Evolutionary conservation across 1,140 invertebrate species (phyloP).

Genomic region (Doryteuthis pealeii): DNA sequence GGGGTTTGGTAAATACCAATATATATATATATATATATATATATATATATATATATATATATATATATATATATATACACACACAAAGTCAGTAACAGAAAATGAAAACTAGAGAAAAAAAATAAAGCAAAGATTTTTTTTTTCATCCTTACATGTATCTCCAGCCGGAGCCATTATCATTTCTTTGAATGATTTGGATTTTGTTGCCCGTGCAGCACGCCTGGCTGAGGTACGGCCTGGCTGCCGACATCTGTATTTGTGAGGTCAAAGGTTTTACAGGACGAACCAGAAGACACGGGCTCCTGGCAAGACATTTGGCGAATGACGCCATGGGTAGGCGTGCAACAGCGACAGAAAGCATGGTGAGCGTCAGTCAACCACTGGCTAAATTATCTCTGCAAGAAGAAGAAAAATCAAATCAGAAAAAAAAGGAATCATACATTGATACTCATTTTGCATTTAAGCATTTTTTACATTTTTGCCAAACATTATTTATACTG

Average conservation of each 20-base stretch:
- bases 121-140: constrained; percentile 14
- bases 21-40: no score
- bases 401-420: no score
- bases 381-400: no score
- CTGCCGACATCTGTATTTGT: not conserved
- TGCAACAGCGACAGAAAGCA: not conserved
- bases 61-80: no score
- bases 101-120: not conserved
- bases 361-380: no score
- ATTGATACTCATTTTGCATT: no score
- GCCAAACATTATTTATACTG: no score
- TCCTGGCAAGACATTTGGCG: not conserved
- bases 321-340: not conserved
- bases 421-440: no score
- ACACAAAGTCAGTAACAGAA: no score
- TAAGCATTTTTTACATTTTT: no score
- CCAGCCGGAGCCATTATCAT: constrained; percentile 62
- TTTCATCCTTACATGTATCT: constrained; percentile 62
- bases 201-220: constrained; percentile 20
- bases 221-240: not conserved
- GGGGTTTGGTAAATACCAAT: no score
- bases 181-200: constrained; percentile 58
- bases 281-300: not conserved
- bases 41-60: no score
- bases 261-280: not conserved